Conservation (phyloP, 2,888 invertebrate species). For the Osmoderma eremita region DNA sequence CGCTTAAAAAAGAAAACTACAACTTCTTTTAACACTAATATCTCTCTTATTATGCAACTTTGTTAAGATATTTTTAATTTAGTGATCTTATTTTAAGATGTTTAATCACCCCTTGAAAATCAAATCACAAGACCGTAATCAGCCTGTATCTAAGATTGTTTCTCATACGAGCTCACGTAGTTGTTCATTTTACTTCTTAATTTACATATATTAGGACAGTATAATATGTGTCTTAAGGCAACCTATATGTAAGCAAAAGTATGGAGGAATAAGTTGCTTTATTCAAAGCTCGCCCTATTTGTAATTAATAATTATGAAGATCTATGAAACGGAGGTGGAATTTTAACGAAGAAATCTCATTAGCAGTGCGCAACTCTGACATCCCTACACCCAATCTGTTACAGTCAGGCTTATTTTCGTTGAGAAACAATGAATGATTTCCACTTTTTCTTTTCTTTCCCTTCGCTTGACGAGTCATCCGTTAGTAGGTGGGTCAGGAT, state of each 20-base stretch:
- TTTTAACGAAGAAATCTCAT: slow-evolving; percentile 19
- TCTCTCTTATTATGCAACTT: too few relatives aligned
- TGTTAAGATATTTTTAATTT: too few relatives aligned
- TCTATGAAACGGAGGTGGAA: background rate
- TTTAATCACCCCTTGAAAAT: too few relatives aligned
- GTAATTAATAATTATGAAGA: slow-evolving; percentile 19
- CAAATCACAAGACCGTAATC: too few relatives aligned
- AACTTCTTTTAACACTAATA: too few relatives aligned
- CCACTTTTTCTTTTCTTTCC: slow-evolving; percentile 8
- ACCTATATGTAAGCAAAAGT: background rate
- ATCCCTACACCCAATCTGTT: slow-evolving; percentile 18
- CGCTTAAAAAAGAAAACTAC: too few relatives aligned
- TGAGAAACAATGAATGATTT: slow-evolving; percentile 19
- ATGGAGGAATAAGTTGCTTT: background rate
- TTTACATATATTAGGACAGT: background rate
- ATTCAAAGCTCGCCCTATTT: slow-evolving; percentile 22
- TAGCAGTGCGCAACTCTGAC: background rate
- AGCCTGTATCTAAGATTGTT: too few relatives aligned
- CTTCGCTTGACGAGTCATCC: slow-evolving; percentile 6
- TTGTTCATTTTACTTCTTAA: background rate
- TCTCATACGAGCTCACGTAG: too few relatives aligned
- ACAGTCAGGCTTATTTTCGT: slow-evolving; percentile 11
- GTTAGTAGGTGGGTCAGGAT: slow-evolving; percentile 21
- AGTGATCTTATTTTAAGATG: too few relatives aligned
- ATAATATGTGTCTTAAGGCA: slow-evolving; percentile 15